These are phyloP conservation scores for Ectemnius cavifrons DNA, from an alignment of 2,888 invertebrate genomes.

Conservation along the genomic window DNA sequence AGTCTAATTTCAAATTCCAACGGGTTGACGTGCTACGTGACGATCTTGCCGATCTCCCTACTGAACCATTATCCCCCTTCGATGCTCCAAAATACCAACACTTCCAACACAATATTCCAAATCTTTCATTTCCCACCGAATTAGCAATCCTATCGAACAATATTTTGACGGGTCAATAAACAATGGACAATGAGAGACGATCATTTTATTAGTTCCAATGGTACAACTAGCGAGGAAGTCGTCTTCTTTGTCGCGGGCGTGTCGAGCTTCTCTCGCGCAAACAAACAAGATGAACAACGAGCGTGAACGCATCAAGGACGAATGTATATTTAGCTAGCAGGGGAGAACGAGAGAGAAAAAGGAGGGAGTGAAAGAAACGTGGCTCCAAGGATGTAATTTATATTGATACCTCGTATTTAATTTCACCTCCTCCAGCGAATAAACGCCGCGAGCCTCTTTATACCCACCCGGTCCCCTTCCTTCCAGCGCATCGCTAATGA, in stretches of 20 bases:
- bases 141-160: too few relatives aligned
- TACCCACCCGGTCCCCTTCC: not conserved
- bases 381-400: slow-evolving; percentile 49
- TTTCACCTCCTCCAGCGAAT: slow-evolving; percentile 11
- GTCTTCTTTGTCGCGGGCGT: too few relatives aligned
- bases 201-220: too few relatives aligned
- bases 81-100: not conserved
- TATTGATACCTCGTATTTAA: slow-evolving; percentile 46
- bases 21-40: slow-evolving; percentile 59
- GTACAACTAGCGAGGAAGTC: too few relatives aligned
- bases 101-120: too few relatives aligned
- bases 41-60: slow-evolving; percentile 52
- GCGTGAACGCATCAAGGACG: slow-evolving; percentile 49
- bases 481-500: not conserved
- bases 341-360: slow-evolving; percentile 44
- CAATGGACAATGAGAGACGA: too few relatives aligned
- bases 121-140: too few relatives aligned
- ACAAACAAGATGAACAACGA: slow-evolving; percentile 19
- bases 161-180: too few relatives aligned
- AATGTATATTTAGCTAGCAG: slow-evolving; percentile 51
- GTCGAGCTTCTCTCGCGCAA: slow-evolving; percentile 2
- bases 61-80: not conserved
- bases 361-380: slow-evolving; percentile 31
- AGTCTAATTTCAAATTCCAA: slow-evolving; percentile 66
- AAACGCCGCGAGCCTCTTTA: too few relatives aligned